Evolutionary conservation across 1,140 invertebrate genomes (phyloP).

Genomic region (Aphelinus atriplicis): DNA sequence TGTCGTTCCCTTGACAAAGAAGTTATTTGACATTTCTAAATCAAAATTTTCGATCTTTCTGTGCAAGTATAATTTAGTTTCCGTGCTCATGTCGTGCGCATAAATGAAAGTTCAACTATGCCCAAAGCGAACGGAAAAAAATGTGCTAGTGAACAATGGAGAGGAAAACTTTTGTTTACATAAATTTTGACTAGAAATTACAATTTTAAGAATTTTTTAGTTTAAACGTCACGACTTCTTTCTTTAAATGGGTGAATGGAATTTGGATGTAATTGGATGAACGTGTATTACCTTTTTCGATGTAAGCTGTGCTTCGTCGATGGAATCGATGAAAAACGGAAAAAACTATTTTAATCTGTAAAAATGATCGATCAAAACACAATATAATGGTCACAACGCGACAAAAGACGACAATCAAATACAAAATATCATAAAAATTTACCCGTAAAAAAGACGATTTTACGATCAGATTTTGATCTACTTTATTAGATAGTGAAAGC

Average conservation of each 20-base stretch:
- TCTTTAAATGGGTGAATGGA: constrained; percentile 12
- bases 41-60: constrained; percentile 4
- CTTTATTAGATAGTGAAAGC: too few species aligned
- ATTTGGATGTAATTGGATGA: constrained; percentile 46
- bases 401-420: constrained; percentile 21
- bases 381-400: constrained; percentile 34
- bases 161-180: background rate
- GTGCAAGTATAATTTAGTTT: background rate
- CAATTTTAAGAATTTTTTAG: background rate
- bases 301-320: constrained; percentile 55
- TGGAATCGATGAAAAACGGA: constrained; percentile 49
- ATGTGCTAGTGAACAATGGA: constrained; percentile 30
- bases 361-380: constrained; percentile 49
- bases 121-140: constrained; percentile 34
- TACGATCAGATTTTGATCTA: background rate
- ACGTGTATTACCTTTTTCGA: constrained; percentile 56
- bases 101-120: constrained; percentile 21
- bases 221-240: constrained; percentile 3
- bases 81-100: constrained; percentile 7
- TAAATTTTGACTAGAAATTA: constrained; percentile 2
- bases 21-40: too few species aligned
- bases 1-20: too few species aligned
- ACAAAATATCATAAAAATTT: background rate
- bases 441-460: constrained; percentile 26
- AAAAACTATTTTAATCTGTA: constrained; percentile 55